Conservation (phyloP, 2,797 vertebrate genomes). For the Chiloscyllium punctatum region DNA sequence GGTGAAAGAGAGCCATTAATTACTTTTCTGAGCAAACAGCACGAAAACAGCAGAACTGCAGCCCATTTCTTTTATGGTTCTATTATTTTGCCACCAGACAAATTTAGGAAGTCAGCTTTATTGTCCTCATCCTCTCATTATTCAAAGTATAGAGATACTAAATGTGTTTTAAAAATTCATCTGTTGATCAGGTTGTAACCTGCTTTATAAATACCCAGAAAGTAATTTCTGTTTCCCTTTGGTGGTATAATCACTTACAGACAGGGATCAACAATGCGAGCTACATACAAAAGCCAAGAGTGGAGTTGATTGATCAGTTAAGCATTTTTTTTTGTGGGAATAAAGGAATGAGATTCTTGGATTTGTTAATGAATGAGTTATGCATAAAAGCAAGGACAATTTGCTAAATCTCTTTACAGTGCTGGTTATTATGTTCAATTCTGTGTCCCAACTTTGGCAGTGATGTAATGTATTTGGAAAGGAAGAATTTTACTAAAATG, state of each 20-base stretch:
- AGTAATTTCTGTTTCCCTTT: neutral
- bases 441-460: neutral
- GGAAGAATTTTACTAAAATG: neutral
- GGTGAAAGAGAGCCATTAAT: neutral
- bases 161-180: neutral
- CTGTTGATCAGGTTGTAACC: neutral
- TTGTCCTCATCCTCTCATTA: neutral
- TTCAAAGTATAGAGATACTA: neutral
- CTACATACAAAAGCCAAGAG: neutral
- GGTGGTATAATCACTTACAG: neutral
- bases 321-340: neutral
- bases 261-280: neutral
- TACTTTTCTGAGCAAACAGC: neutral
- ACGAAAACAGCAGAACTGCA: neutral
- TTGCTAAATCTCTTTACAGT: neutral
- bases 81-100: neutral
- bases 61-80: neutral
- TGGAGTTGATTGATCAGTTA: neutral
- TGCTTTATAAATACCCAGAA: neutral
- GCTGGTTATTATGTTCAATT: neutral
- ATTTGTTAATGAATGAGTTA: neutral
- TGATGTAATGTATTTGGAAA: neutral
- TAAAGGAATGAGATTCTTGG: neutral
- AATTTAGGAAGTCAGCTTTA: neutral
- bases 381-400: neutral